Base-by-base conservation (phyloP, 2,888 invertebrate genomes). In the Leucoma salicis region DNA sequence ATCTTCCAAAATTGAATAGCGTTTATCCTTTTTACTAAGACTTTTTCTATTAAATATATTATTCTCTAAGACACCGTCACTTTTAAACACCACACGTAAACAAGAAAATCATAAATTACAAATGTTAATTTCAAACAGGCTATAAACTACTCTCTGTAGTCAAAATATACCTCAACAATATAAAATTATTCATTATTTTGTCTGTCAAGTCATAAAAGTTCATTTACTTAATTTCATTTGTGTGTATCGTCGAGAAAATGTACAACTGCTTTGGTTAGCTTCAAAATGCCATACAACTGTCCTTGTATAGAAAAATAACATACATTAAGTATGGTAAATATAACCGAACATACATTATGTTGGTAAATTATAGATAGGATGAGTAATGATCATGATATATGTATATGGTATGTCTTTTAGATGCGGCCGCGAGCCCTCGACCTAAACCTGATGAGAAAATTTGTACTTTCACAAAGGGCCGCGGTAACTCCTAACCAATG, bases 371-470 rank as follows among this genome's bases (percentile, higher is more conserved):
- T 63, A 55, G 48, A 56, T 68, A 74, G 54, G 55, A 67, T 66
- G 69, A 70, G 46, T 46, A 34, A 67, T 64, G 72, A 75, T 71
- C 63, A 74, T 70, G 68, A 69, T 45, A 62, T 14, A 15, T 15
- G 21, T 21, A 21, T n/a, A 68, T 71, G 70, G 43, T 49, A 62
- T 76, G 77, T 81, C 79, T 84, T 85, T 82, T 78, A 56, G 49
- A 55, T 45, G 42, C 32, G 57, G 66, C 77, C 74, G 74, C 73
- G 64, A 58, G 71, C 76, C 77, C 71, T 72, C 53, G 62, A 74
- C 80, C 86, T 87, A 85, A 71, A 84, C 74, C 70, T 68, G 74
- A 79, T 70, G 82, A 82, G 79, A 82, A 61, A 80, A 84, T 88
- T 88, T 88, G 88, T 88, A 88, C 88, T 88, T 82, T 74, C 57